Evolutionary conservation across 2,797 vertebrate species (phyloP).

Genomic region (Kryptopterus vitreolus): DNA sequence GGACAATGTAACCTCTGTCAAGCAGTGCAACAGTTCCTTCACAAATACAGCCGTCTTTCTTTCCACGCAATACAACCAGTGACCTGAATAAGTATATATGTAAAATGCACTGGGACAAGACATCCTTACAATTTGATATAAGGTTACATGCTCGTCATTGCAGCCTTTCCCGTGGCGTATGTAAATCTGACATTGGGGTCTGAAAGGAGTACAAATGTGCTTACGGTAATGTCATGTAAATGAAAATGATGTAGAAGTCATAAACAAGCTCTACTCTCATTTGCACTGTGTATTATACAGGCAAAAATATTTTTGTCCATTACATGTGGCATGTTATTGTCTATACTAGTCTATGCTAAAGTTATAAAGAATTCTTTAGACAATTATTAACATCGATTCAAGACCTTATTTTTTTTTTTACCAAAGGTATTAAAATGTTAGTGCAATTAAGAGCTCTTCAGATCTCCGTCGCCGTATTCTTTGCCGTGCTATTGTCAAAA

Average conservation of each 20-base stretch:
- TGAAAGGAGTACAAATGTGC: conserved; percentile 43
- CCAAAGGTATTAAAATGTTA: neutral
- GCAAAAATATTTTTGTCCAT: neutral
- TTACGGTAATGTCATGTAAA: conserved; percentile 49
- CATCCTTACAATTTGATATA: conserved; percentile 37
- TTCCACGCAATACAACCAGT: conserved; percentile 46
- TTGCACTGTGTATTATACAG: conserved; percentile 14
- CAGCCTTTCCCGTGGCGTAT: neutral
- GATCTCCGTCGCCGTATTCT: neutral
- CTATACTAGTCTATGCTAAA: too few relatives aligned
- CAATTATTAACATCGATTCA: too few relatives aligned
- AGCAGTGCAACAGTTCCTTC: conserved; percentile 35
- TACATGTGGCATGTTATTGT: neutral
- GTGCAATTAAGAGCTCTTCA: neutral
- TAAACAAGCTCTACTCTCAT: conserved; percentile 40
- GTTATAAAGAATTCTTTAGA: too few relatives aligned
- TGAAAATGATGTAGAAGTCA: conserved; percentile 21
- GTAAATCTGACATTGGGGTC: neutral
- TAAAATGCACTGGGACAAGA: conserved; percentile 51
- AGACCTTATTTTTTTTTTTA: neutral
- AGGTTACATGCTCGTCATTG: neutral
- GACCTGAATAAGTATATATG: conserved; percentile 51
- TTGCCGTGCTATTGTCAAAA: conserved; percentile 23
- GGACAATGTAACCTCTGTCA: conserved; percentile 67
- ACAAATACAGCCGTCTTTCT: conserved; percentile 64